Evolutionary conservation across 2,797 vertebrate genomes (phyloP).

Genomic region (Coranthus polyacanthus): DNA sequence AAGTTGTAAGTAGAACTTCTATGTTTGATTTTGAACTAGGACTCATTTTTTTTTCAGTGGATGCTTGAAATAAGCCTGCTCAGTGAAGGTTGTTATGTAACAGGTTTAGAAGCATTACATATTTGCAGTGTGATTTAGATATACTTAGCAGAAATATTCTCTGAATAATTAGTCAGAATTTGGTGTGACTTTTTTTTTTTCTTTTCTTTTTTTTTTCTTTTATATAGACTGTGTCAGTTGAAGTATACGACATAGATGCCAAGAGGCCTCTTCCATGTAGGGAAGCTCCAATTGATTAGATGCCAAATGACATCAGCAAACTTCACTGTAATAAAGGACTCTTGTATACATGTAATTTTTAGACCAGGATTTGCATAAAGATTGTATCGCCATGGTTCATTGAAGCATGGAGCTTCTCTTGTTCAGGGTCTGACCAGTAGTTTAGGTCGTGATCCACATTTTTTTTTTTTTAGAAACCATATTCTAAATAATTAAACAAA

Average conservation of each 20-base stretch:
- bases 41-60: conserved; percentile 14
- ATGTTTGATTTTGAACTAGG: conserved; percentile 17
- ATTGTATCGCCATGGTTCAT: conserved; percentile 1
- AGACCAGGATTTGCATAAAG: conserved; percentile 11
- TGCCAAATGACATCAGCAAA: conserved; percentile 18
- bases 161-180: conserved; percentile 13
- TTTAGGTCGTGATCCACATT: conserved; percentile 9
- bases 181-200: conserved; percentile 13
- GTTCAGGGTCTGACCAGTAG: conserved; percentile 17
- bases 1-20: conserved; percentile 18
- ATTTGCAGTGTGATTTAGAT: conserved; percentile 47
- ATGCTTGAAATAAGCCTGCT: conserved; percentile 49
- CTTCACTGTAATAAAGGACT: conserved; percentile 17
- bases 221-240: conserved; percentile 12
- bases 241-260: conserved; percentile 22
- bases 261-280: conserved; percentile 15
- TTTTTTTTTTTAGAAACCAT: conserved; percentile 26
- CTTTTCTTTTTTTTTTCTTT: background rate
- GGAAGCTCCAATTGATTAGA: conserved; percentile 15
- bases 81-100: conserved; percentile 26
- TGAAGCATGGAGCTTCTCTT: conserved; percentile 30
- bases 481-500: conserved; percentile 6
- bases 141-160: conserved; percentile 16
- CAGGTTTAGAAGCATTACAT: conserved; percentile 12
- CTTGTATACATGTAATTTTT: conserved; percentile 2